These are phyloP conservation scores for Limnephilus auricula DNA, from an alignment of 2,888 invertebrate genomes.

Conservation along the genomic window DNA sequence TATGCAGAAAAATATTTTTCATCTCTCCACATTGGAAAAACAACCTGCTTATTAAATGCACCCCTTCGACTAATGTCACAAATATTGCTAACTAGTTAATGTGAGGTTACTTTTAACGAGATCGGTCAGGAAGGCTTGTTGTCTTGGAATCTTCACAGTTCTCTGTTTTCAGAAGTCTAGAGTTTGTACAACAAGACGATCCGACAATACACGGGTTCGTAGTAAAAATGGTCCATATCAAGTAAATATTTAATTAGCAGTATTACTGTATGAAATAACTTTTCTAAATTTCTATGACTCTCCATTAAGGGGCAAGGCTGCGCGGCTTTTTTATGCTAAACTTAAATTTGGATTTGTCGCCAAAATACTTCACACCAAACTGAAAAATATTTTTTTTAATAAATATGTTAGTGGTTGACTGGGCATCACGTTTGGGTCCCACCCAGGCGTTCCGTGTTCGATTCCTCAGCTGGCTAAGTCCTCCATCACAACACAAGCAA, in stretches of 20 bases:
- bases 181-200: neutral
- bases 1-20: neutral
- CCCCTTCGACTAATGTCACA: neutral
- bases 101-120: neutral
- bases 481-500: too few relatives aligned
- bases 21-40: neutral
- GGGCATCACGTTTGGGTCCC: too few relatives aligned
- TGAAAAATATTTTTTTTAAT: too few relatives aligned
- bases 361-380: too few relatives aligned
- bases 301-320: neutral
- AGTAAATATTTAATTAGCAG: neutral
- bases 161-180: neutral
- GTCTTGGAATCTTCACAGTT: constrained; percentile 25
- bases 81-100: neutral
- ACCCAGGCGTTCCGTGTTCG: too few relatives aligned
- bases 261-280: neutral
- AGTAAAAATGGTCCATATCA: neutral
- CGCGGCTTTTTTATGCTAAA: too few relatives aligned
- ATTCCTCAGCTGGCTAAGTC: too few relatives aligned
- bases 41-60: neutral
- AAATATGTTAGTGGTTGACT: too few relatives aligned
- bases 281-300: neutral
- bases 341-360: too few relatives aligned
- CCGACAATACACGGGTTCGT: neutral
- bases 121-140: constrained; percentile 11